phyloP scores from a whole-genome alignment of 2,113 vertebrate genomes.

The Bubo blakistoni region DNA sequence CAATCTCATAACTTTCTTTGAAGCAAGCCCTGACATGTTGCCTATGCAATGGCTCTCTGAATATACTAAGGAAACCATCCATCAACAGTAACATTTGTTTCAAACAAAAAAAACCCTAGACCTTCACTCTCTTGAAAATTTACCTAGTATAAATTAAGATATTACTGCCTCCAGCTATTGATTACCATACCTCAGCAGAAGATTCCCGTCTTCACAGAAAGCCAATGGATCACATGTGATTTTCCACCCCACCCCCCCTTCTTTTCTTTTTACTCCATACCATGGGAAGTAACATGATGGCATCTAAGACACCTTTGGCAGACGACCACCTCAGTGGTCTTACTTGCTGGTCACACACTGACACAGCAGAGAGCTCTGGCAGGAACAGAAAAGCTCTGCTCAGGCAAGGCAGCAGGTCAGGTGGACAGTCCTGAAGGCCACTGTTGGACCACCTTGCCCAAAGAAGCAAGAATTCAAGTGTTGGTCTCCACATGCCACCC shows the following conservation, averaged over 20 bases:
- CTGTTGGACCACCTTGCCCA: not conserved
- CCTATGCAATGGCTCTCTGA: not conserved
- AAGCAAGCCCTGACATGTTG: not conserved
- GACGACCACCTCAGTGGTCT: not conserved
- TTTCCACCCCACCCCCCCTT: too few relatives aligned
- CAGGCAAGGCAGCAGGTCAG: too few relatives aligned
- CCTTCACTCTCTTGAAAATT: not conserved
- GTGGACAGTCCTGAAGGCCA: rapidly evolving
- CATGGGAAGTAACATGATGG: not conserved
- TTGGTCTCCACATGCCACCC: rapidly evolving
- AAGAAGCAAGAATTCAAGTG: rapidly evolving
- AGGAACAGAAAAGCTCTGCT: not conserved
- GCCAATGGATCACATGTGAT: not conserved
- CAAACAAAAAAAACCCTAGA: not conserved
- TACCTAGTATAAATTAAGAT: not conserved
- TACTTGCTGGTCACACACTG: rapidly evolving
- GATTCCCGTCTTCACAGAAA: not conserved
- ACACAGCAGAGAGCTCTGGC: not conserved
- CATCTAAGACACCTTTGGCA: not conserved
- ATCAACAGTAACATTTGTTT: not conserved
- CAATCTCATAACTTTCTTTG: not conserved
- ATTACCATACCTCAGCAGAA: not conserved
- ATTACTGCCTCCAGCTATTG: not conserved
- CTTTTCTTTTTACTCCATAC: rapidly evolving
- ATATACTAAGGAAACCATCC: not conserved